These are phyloP conservation scores for Squalus acanthias DNA, from an alignment of 2,797 vertebrate genomes.

Conservation along the genomic window DNA sequence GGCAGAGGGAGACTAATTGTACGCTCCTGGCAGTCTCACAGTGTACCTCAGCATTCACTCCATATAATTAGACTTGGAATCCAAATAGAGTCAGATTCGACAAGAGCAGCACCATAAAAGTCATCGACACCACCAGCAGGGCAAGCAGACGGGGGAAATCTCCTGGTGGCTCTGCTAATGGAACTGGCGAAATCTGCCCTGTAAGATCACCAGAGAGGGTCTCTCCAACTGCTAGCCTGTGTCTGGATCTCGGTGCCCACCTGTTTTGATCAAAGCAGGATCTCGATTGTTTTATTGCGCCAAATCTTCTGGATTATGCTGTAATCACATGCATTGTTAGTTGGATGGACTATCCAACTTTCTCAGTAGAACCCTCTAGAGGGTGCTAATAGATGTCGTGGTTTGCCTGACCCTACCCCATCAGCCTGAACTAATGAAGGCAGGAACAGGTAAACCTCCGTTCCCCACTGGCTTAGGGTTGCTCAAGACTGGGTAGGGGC, in stretches of 20 bases:
- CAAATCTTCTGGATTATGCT: neutral
- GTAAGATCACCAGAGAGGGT: neutral
- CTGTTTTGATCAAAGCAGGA: neutral
- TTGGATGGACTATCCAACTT: neutral
- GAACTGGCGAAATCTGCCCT: neutral
- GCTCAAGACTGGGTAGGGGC: neutral
- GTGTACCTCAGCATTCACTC: neutral
- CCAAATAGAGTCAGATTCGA: neutral
- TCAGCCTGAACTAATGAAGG: neutral
- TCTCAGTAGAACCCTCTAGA: neutral
- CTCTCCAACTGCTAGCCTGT: neutral
- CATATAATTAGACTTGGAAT: neutral
- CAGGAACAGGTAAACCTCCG: neutral
- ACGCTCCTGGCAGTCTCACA: neutral
- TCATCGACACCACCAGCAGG: neutral
- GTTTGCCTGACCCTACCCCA: too few species aligned
- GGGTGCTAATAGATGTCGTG: neutral
- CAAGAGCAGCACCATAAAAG: neutral
- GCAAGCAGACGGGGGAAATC: neutral
- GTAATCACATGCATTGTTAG: neutral
- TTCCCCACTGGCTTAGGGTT: neutral
- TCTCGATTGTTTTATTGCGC: neutral
- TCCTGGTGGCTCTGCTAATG: neutral
- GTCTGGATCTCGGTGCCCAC: neutral
- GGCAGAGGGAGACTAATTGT: neutral